Evolutionary conservation across 1,140 invertebrate species (phyloP), one percentile per base, ranked within the genome.

Genomic region (Octopus bimaculoides): DNA sequence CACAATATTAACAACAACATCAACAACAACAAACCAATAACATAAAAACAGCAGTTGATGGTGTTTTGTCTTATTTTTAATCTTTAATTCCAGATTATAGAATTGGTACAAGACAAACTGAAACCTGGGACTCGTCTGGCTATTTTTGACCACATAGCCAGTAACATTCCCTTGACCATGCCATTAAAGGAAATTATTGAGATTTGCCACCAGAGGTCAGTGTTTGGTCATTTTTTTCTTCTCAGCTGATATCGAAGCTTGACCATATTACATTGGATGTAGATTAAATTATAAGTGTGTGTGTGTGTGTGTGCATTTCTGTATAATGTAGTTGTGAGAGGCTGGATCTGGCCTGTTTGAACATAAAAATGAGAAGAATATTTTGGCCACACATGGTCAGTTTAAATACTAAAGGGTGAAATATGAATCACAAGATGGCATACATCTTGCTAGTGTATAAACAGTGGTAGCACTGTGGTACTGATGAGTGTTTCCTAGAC

Each of bases 71-170:
- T 41, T 41, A 41, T 41, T 41, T 41, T 5, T 77, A 55, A 4
- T 14, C n/a, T 80, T 82, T 77, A 78, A 52, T 83, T 83, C 66
- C 79, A 86, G 84, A 75, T 87, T 52, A 78, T 86, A 12, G 75
- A 84, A 20, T 79, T 83, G 75, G 84, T 88, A 12, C 77, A 81
- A 53, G 71, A 76, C n/a, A 84, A 80, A 9, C 55, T 89, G 20
- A 79, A 83, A 41, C 53, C 55, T 53, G 85, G 84, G 54, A 86
- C 86, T 52, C 87, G 84, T 75, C 80, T 90, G 66, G 88, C 88
- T 9, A 83, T 90, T 6, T 85, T 90, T 83, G 89, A 90, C 79
- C 89, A 90, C 78, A 88, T 90, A 53, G 87, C 89, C 0, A 90
- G 88, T 82, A 90, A 90, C 81, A 83, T 85, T 52, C 86, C 89